phyloP scores from a whole-genome alignment of 1,140 invertebrate genomes.

The Acromyrmex charruanus region DNA sequence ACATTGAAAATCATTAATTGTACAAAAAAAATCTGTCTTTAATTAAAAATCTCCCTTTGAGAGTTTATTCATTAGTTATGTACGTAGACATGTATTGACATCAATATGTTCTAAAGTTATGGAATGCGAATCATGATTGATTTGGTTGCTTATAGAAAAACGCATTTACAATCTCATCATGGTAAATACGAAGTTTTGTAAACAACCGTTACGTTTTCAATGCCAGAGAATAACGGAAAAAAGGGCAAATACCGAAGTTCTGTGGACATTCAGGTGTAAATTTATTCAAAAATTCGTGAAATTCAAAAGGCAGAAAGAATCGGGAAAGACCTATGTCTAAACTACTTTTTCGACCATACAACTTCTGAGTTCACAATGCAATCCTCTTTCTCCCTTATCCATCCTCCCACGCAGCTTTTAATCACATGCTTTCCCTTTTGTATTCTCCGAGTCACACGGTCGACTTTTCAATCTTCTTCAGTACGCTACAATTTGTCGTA shows the following conservation, averaged over 20 bases:
- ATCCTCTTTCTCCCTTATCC: not conserved
- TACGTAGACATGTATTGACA: not conserved
- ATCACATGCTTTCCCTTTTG: constrained; percentile 30
- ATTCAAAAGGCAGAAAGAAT: constrained; percentile 10
- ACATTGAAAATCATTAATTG: not conserved
- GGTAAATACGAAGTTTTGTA: not conserved
- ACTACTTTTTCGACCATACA: constrained; percentile 11
- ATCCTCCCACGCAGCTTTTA: constrained; percentile 12
- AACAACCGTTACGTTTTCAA: constrained; percentile 24
- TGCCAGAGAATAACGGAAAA: not conserved
- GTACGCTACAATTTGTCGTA: not conserved
- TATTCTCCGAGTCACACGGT: constrained; percentile 26
- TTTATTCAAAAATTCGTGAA: constrained; percentile 41
- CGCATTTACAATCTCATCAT: not conserved
- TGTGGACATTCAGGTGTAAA: constrained; percentile 16
- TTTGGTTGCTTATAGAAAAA: not conserved
- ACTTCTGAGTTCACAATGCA: constrained; percentile 29
- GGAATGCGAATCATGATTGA: not conserved
- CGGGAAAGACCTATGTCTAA: not conserved
- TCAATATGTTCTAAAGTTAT: not conserved
- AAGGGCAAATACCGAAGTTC: not conserved
- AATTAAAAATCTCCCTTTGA: not conserved
- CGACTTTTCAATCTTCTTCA: constrained; percentile 30
- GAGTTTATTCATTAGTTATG: not conserved
- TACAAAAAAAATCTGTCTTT: too few species aligned